phyloP scores from a whole-genome alignment of 1,140 invertebrate genomes.

The Aphis gossypii region DNA sequence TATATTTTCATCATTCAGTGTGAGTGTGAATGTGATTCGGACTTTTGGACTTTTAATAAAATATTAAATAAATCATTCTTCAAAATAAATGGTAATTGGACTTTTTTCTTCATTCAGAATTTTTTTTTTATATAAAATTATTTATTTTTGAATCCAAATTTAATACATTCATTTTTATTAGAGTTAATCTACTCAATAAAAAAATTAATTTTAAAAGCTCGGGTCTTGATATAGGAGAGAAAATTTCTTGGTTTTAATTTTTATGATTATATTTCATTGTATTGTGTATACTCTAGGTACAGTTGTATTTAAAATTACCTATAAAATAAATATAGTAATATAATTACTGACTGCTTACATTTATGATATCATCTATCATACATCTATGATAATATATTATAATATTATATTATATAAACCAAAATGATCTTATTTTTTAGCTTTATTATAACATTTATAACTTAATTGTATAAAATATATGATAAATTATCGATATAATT shows the following conservation, averaged over 20 bases:
- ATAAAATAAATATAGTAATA: neutral
- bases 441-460: too few species aligned
- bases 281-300: too few species aligned
- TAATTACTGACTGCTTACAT: too few species aligned
- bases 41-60: neutral
- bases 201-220: too few species aligned
- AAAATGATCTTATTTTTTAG: too few species aligned
- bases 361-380: too few species aligned
- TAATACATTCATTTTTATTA: neutral
- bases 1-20: too few species aligned
- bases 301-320: neutral
- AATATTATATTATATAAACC: neutral
- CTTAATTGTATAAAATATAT: neutral
- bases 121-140: neutral
- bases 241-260: neutral
- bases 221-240: too few species aligned
- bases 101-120: neutral
- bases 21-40: too few species aligned
- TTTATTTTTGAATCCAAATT: neutral
- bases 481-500: neutral
- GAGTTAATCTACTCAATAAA: too few species aligned
- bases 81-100: too few species aligned
- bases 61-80: neutral
- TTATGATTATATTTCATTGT: neutral
- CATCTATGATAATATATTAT: neutral